Conservation (phyloP, 2,113 vertebrate species). For the Cathartes aura region DNA sequence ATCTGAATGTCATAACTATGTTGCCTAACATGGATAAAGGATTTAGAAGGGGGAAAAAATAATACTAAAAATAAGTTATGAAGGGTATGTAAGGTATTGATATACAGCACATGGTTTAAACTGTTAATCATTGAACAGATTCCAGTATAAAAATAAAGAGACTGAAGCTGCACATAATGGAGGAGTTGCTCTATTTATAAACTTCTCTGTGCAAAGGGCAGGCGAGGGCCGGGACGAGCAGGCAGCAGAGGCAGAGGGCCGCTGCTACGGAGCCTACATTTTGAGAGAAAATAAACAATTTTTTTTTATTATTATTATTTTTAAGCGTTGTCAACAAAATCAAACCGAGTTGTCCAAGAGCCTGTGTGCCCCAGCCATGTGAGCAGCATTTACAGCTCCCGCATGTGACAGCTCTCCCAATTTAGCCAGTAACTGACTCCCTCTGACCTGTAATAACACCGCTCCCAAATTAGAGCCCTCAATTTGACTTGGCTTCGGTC, state of each 20-base stretch:
- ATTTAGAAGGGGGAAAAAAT: slow-evolving; percentile 28
- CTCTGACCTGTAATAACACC: slow-evolving; percentile 84
- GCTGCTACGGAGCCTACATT: background rate
- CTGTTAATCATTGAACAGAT: slow-evolving; percentile 64
- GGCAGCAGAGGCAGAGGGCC: background rate
- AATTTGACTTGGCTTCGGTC: slow-evolving; percentile 80
- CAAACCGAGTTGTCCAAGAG: background rate
- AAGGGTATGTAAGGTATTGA: slow-evolving; percentile 64
- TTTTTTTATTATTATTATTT: background rate
- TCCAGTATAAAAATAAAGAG: slow-evolving; percentile 76
- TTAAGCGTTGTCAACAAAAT: slow-evolving; percentile 50
- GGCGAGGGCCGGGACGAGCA: background rate
- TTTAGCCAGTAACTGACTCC: slow-evolving; percentile 80
- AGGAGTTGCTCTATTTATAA: slow-evolving; percentile 59
- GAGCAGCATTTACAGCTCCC: slow-evolving; percentile 63
- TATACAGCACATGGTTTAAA: slow-evolving; percentile 62
- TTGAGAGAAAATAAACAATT: background rate
- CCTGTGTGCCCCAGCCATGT: slow-evolving; percentile 44
- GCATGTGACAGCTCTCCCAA: slow-evolving; percentile 78
- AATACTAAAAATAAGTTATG: slow-evolving; percentile 55
- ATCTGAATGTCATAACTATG: background rate
- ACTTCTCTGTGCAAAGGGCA: slow-evolving; percentile 57
- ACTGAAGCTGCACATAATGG: slow-evolving; percentile 54
- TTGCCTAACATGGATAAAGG: slow-evolving; percentile 46
- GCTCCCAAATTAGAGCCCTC: slow-evolving; percentile 85